Evolutionary conservation across 2,797 vertebrate species (phyloP), one percentile per base, ranked within the genome.

Genomic region (Coregonus ussuriensis): DNA sequence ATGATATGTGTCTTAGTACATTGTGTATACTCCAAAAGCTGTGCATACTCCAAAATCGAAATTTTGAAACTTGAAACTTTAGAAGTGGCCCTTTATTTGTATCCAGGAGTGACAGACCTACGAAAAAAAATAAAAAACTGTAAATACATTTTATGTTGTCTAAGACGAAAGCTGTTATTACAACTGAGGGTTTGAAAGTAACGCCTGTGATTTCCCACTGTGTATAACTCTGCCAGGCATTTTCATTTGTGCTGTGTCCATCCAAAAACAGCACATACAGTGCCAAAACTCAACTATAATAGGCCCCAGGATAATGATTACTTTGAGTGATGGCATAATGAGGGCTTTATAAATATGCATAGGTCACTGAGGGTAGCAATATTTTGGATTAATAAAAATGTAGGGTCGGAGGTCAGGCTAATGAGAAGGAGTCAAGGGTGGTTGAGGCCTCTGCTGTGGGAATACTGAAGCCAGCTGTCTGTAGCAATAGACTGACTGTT

Each of bases 321-420:
- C 89, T 87, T 88, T 92, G 89, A 93, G 84, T 91, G 91, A 93
- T 93, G 90, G 90, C 88, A 92, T 93, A 93, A 94, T 93, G 91
- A 93, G 88, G 81, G 68, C 82, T 88, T 89, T 84, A 93, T 93
- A 93, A 93, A 94, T 94, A 94, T 93, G 90, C 89, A 93, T 87
- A 82, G 89, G 89, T 91, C 92, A 89, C 88, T 29, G 75, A 89
- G 88, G 90, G 85, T 85, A 84, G 87, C 85, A 79, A 88, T 91
- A 87, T 87, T 88, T 85, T 86, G 88, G 86, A 90, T 93, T 93
- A 92, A 93, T 93, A 90, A 91, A 90, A 89, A 83, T 83, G 86
- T 73, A 75, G 88, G 91, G 87, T 92, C 88, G 91, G 87, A 93
- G 92, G 92, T 93, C 92, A 93, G 82, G 80, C 82, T 85, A 88